A percentile compares a stretch with the other conserved stretches of the same genome.
These are phyloP conservation scores for Falco columbarius DNA, from an alignment of 2,797 vertebrate genomes.

Conservation along the genomic window DNA sequence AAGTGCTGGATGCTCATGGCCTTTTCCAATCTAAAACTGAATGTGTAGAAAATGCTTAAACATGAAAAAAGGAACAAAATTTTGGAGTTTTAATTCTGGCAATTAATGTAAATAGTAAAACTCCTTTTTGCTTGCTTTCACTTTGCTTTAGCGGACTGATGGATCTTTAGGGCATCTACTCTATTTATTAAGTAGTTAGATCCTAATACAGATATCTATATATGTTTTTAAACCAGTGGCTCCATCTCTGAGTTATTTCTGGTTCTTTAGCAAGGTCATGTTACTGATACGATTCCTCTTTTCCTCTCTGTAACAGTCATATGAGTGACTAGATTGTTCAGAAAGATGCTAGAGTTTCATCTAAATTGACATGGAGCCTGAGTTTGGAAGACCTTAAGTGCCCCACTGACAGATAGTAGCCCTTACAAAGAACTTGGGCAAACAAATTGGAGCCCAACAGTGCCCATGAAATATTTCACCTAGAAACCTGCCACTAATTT, in stretches of 20 bases:
- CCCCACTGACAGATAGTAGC: not conserved
- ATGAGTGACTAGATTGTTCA: not conserved
- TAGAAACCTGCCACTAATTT: not conserved
- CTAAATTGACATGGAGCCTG: not conserved
- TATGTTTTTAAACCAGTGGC: not conserved
- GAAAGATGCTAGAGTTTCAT: not conserved
- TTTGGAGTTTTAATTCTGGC: not conserved
- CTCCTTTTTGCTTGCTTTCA: not conserved
- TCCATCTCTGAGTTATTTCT: not conserved
- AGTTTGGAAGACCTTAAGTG: not conserved
- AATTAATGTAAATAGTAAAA: not conserved
- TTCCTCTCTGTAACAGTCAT: not conserved
- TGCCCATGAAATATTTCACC: not conserved
- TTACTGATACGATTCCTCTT: not conserved
- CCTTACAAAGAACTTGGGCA: not conserved
- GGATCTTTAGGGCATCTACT: not conserved
- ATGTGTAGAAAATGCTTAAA: not conserved
- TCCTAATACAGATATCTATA: fast-evolving
- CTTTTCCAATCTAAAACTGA: not conserved
- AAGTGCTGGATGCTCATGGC: not conserved
- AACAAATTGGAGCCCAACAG: not conserved
- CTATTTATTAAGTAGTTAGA: not conserved
- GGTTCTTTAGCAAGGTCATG: not conserved
- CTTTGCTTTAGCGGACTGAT: not conserved
- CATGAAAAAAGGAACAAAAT: not conserved